phyloP scores from a whole-genome alignment of 2,797 vertebrate species.

The Crenichthys baileyi region DNA sequence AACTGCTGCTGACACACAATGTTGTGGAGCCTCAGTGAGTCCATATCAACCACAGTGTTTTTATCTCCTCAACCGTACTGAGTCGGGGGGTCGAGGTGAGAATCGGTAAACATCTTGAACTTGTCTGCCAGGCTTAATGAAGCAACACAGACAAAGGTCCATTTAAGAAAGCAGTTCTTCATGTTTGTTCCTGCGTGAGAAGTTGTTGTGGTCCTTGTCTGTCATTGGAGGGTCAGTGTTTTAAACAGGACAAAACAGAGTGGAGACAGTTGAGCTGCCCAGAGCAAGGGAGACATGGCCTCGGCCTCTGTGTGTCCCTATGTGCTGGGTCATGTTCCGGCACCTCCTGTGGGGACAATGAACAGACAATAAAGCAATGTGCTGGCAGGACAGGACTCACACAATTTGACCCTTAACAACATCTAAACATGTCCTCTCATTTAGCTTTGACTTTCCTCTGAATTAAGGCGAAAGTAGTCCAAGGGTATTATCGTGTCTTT shows the following conservation, averaged over 20 bases:
- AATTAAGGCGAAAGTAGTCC: neutral
- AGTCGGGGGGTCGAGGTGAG: constrained; percentile 6
- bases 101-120: constrained; percentile 56
- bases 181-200: constrained; percentile 46
- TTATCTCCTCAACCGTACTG: constrained; percentile 58
- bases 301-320: constrained; percentile 19
- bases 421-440: neutral
- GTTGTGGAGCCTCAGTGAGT: constrained; percentile 51
- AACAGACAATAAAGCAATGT: neutral
- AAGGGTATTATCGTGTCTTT: neutral
- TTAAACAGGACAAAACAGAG: constrained; percentile 27
- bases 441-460: neutral
- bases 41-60: constrained; percentile 80
- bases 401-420: neutral
- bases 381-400: neutral
- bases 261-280: constrained; percentile 23
- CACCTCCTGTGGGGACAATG: constrained; percentile 22
- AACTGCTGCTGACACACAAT: constrained; percentile 49
- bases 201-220: constrained; percentile 37
- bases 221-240: constrained; percentile 51
- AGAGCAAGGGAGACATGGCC: constrained; percentile 1
- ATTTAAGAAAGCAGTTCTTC: constrained; percentile 49
- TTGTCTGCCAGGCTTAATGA: constrained; percentile 58
- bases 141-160: constrained; percentile 45
- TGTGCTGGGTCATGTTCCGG: constrained; percentile 27